Base-by-base conservation (phyloP, 2,888 invertebrate genomes). In the Xestia rhomboidea region DNA sequence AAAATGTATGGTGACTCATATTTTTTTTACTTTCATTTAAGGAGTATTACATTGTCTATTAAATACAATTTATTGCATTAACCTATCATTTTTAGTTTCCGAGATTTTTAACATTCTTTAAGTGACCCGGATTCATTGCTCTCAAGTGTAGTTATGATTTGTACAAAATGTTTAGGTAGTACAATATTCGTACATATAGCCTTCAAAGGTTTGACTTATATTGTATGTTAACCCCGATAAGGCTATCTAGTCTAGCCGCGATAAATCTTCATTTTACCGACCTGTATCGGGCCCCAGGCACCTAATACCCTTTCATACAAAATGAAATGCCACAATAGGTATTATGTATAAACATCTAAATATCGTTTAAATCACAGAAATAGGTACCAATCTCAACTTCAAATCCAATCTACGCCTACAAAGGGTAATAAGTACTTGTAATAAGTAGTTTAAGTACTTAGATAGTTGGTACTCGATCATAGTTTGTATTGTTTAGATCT, bases 341-440 rank as follows among this genome's bases (percentile, higher is more conserved):
- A 57, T 27, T 7, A 13, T 63, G 34, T 34, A 0, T 41, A 7
- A 38, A 46, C 21, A 46, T 63, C 2, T 30, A 27, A 24, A 34
- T 27, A 38, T 51, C 34, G 57, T 60, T 51, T 44, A 62, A 66
- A 72, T 73, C 15, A 67, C 24, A 60, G 41, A 66, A 41, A 73
- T 46, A 57, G 41, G 34, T 54, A 60, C 18, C 44, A 60, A 46
- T 27, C 11, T 8, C 30, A 69, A 81, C 27, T 81, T 75, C 41
- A 64, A 81, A 75, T 57, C 18, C 49, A 81, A 79, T 79, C 24
- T 68, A 41, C 18, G 10, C 8, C 18, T 64, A 68, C 79, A 81
- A 75, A 73, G 49, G 64, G 24, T 68, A 38, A 41, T 34, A 67
- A 64, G 68, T 49, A 64, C 38, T 73, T 57, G 13, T 63, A 21